A percentile compares a stretch with the other conserved stretches of the same genome.
These are phyloP conservation scores for Cotesia congregata DNA, from an alignment of 2,888 invertebrate genomes.

Conservation along the genomic window DNA sequence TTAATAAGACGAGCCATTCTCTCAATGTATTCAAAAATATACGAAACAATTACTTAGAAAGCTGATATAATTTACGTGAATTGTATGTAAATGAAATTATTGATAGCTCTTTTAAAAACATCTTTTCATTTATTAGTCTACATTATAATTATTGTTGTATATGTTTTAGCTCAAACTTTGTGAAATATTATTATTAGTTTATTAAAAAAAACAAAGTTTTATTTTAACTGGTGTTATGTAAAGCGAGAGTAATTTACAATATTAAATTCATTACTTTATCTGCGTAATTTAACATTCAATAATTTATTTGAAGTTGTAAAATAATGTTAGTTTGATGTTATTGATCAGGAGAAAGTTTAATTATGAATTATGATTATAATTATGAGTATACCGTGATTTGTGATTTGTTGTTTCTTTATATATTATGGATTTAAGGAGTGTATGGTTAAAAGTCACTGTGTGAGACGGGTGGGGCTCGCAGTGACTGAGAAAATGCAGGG, in stretches of 20 bases:
- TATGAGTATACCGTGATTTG: too few species aligned
- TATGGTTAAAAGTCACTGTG: background rate
- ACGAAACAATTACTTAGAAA: too few species aligned
- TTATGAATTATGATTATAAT: background rate
- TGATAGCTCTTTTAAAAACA: too few species aligned
- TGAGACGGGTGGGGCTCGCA: too few species aligned
- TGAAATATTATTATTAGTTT: background rate
- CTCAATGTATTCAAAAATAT: too few species aligned
- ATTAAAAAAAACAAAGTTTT: background rate
- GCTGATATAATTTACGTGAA: too few species aligned
- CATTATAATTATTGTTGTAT: too few species aligned
- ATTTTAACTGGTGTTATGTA: background rate
- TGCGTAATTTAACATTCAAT: background rate
- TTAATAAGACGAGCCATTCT: too few species aligned
- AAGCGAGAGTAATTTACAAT: background rate
- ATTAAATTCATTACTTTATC: background rate
- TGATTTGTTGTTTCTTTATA: constrained; percentile 19
- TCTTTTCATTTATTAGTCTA: too few species aligned
- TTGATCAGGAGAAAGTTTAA: background rate
- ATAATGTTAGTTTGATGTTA: background rate
- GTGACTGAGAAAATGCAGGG: too few species aligned
- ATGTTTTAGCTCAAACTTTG: too few species aligned
- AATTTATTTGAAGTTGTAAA: background rate
- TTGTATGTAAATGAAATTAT: too few species aligned
- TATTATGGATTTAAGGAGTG: background rate